Evolutionary conservation across 2,113 vertebrate species (phyloP), one percentile per base, ranked within the genome.

Genomic region (Danionella cerebrum): DNA sequence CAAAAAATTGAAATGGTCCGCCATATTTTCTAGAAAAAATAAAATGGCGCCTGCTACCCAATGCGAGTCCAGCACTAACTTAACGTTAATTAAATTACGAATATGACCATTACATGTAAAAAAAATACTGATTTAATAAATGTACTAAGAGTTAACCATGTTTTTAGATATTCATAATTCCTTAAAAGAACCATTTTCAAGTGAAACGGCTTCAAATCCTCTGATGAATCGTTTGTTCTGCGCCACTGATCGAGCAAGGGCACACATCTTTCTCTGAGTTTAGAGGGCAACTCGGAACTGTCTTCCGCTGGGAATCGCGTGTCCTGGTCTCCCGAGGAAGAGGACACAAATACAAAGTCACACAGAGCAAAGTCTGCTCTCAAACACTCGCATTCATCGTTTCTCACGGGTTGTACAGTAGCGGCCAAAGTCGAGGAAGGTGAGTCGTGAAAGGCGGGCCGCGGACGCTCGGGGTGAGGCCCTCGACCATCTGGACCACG

Each of bases 321-420:
- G 27, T 62, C 50, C 68, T 70, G 4, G 3, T 73, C 64, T 71
- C 67, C 52, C 45, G 67, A n/a, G 62, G n/a, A 54, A 64, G 71
- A 82, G 76, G 80, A 75, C 82, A 78, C 69, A 18, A 60, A 74
- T 70, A 75, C 78, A 80, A 83, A 80, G 83, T 84, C 81, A 84
- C 78, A n/a, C 29, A 48, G 42, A 63, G 24, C 10, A 22, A 50
- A 42, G 38, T 19, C 65, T 44, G 22, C 29, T 29, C 38, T 12
- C 33, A 48, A 47, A 47, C 42, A 68, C 8, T 12, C 65, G 50
- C 54, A 39, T 50, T 36, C 29, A 59, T 11, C 14, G 1, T 4
- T 22, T 39, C 33, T 45, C 52, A 8, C 2, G 4, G 44, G 44
- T 47, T 58, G 47, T 48, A 68, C 69, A 74, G 59, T 76, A 72